Evolutionary conservation across 1,140 invertebrate genomes (phyloP), one percentile per base, ranked within the genome.

Genomic region (Samia ricini): DNA sequence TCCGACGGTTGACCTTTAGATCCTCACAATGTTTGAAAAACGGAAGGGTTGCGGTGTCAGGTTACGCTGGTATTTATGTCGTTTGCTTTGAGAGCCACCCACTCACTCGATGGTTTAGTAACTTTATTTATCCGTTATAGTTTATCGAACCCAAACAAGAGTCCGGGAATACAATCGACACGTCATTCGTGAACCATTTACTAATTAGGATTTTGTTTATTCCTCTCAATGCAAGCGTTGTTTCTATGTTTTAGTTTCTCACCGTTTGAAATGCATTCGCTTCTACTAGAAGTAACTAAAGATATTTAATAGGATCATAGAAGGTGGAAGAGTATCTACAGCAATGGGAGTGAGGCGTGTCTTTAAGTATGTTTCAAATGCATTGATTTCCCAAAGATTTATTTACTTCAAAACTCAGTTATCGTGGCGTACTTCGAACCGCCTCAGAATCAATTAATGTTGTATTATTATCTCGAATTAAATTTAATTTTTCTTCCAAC

Each of bases 51-150:
- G 50, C 1, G 1, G 15, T 60, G 51, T 60, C 63, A 62, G 12
- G 4, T 56, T 19, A 60, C 6, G 48, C 18, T 57, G 57, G 67
- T 12, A 22, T 60, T 33, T 26, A 29, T 33, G n/a, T 60, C 23
- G 62, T 49, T 56, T 56, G 33, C 10, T 19, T 49, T 22, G 33
- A 59, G 42, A 57, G 22, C 60, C 62, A 42, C 64, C 71, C 62
- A 72, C 67, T 49, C 60, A 42, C 23, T 64, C 18, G 18, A 48
- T 10, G 36, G 63, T 72, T 62, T 65, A 54, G 64, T 57, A 69
- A 72, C 54, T 62, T 65, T 66, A 69, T 69, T 67, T 61, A 52
- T 21, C 62, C 54, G 65, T 67, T 67, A 72, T 61, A 66, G 67
- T 72, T 66, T 69, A 61, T 69, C 64, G 62, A 64, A 61, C 61